Evolutionary conservation across 2,113 vertebrate genomes (phyloP).

Genomic region (Engystomops pustulosus): DNA sequence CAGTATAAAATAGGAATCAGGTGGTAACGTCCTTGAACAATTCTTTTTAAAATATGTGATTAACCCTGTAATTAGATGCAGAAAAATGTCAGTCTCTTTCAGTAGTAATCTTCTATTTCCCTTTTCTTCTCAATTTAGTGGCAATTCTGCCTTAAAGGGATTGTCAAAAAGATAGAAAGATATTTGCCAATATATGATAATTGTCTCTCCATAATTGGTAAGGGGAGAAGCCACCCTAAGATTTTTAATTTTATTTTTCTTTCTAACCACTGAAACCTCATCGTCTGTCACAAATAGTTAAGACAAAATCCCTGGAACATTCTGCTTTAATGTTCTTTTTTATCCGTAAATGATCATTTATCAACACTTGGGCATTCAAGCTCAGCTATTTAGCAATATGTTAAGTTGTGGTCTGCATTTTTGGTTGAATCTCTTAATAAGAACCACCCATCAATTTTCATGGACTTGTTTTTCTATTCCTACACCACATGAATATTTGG

Average conservation of each 20-base stretch:
- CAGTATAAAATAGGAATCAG: too few species aligned
- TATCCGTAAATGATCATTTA: constrained; percentile 42
- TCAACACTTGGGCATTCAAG: constrained; percentile 31
- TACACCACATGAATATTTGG: constrained; percentile 46
- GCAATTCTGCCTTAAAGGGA: too few species aligned
- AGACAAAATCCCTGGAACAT: neutral
- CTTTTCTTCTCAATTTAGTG: too few species aligned
- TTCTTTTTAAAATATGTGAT: too few species aligned
- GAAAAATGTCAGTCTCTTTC: too few species aligned
- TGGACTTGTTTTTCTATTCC: constrained; percentile 21
- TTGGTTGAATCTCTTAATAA: constrained; percentile 38
- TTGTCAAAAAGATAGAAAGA: too few species aligned
- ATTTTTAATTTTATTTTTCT: neutral
- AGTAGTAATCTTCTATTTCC: too few species aligned
- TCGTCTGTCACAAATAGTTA: constrained; percentile 8
- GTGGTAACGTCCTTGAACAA: too few species aligned
- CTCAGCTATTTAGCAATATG: constrained; percentile 34
- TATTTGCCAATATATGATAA: too few species aligned
- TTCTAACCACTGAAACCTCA: neutral
- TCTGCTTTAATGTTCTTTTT: constrained; percentile 26
- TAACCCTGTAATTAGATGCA: too few species aligned
- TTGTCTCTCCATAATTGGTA: neutral
- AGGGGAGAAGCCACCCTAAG: neutral
- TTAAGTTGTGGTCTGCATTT: constrained; percentile 39
- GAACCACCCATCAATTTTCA: constrained; percentile 29